Percentiles rank a stretch among this genome's conserved stretches.
Evolutionary conservation across 1,140 invertebrate species (phyloP).

Genomic region (Acromyrmex echinatior): DNA sequence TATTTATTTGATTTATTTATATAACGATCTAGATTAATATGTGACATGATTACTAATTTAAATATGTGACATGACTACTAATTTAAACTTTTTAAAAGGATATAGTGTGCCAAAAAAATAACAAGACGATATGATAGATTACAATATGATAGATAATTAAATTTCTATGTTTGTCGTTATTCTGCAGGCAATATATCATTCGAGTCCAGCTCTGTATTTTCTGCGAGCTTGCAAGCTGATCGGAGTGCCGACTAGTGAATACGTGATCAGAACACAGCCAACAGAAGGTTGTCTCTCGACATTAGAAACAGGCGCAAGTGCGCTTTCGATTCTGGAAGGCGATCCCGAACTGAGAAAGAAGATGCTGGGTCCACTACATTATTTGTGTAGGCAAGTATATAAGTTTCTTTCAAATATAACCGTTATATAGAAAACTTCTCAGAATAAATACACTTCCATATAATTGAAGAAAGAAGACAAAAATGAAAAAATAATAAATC

Average conservation of each 20-base stretch:
- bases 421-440: background rate
- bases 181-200: conserved; percentile 90
- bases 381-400: conserved; percentile 90
- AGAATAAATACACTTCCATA: too few relatives aligned
- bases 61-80: background rate
- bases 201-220: conserved; percentile 89
- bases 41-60: too few relatives aligned
- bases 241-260: conserved; percentile 91
- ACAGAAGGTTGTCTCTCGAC: conserved; percentile 96
- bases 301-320: conserved; percentile 95
- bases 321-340: conserved; percentile 92
- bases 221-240: conserved; percentile 93
- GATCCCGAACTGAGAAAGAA: conserved; percentile 89
- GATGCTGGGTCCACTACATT: conserved; percentile 92
- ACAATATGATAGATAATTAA: background rate
- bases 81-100: background rate
- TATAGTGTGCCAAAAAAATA: background rate
- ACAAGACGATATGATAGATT: background rate
- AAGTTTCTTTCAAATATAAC: background rate
- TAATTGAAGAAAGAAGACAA: background rate
- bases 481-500: background rate
- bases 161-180: background rate
- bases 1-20: too few relatives aligned
- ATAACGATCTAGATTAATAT: too few relatives aligned
- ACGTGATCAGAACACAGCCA: conserved; percentile 97